Evolutionary conservation across 2,113 vertebrate species (phyloP), one percentile per base, ranked within the genome.

Genomic region (Hydrolagus affinis): DNA sequence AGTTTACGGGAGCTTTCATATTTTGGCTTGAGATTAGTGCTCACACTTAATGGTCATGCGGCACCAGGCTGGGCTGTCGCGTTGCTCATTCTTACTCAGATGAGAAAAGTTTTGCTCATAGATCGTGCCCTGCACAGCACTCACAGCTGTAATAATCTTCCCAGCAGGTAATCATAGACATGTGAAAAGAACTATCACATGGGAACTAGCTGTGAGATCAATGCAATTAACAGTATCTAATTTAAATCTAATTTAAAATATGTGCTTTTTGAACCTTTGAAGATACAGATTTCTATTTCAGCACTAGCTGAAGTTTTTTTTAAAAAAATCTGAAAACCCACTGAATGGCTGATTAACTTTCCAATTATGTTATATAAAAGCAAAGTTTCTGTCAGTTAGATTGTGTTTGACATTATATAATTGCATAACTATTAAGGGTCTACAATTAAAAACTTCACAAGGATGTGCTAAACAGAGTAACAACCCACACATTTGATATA

Each of bases 241-340:
- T 25, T 80, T 64, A 80, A 80, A 66, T 10, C 59, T 80, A 80
- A 80, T 80, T 80, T n/a, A 80, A 80, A 78, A 80, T 57, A 64
- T 80, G 23, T 64, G 77, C 77, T 80, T 80, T 64, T 25, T 80
- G 77, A 80, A 80, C 23, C 23, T 80, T 64, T 30, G 57, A 64
- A 80, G 9, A 15, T 62, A 80, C 59, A 28, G 8, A 30, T 80
- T 80, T 64, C 59, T 64, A 25, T 64, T 62, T 80, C 59, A 64
- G 25, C 23, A 28, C 14, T 23, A 64, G 23, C 14, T 62, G 17
- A 80, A 64, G 77, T 60, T 64, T 28, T 28, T 60, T n/a, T n/a
- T n/a, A n/a, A n/a, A n/a, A n/a, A n/a, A n/a, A 64, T 80, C 23
- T 15, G 10, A 10, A 56, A 3, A n/a, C 9, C 73, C 32, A 75